A percentile compares a stretch with the other conserved stretches of the same genome.
These are phyloP conservation scores for Xestia rhomboidea DNA, from an alignment of 2,888 invertebrate genomes.

Conservation along the genomic window DNA sequence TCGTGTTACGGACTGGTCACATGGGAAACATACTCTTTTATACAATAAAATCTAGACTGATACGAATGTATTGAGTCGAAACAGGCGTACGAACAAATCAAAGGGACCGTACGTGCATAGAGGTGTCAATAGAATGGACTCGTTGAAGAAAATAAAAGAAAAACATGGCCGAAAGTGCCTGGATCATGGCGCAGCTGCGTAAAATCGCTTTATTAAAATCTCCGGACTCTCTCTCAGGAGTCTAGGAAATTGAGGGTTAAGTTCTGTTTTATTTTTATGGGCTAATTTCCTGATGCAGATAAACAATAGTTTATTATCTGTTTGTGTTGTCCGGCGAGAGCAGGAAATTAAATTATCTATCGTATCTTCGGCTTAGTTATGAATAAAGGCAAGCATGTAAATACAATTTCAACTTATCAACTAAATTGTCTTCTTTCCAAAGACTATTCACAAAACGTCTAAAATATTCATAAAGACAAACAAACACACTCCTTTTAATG, in stretches of 20 bases:
- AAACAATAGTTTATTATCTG: constrained; percentile 30
- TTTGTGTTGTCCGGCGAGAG: constrained; percentile 4
- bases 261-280: constrained; percentile 27
- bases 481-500: constrained; percentile 41
- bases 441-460: constrained; percentile 14
- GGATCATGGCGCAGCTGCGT: constrained; percentile 35
- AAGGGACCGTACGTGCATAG: constrained; percentile 61
- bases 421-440: constrained; percentile 17
- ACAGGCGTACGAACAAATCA: constrained; percentile 46
- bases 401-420: constrained; percentile 29
- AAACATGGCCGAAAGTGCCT: constrained; percentile 21
- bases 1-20: constrained; percentile 23
- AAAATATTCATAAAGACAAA: constrained; percentile 18
- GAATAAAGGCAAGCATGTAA: constrained; percentile 21
- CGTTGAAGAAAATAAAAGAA: constrained; percentile 43
- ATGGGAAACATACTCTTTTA: constrained; percentile 55
- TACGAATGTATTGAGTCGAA: constrained; percentile 30
- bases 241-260: constrained; percentile 22
- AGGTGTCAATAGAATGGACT: constrained; percentile 54
- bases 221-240: background rate
- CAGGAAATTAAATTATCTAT: constrained; percentile 27
- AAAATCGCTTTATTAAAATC: constrained; percentile 43
- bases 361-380: background rate
- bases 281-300: constrained; percentile 47
- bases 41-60: constrained; percentile 60